phyloP scores from a whole-genome alignment of 2,888 invertebrate species.

The Bruchidius siliquastri region DNA sequence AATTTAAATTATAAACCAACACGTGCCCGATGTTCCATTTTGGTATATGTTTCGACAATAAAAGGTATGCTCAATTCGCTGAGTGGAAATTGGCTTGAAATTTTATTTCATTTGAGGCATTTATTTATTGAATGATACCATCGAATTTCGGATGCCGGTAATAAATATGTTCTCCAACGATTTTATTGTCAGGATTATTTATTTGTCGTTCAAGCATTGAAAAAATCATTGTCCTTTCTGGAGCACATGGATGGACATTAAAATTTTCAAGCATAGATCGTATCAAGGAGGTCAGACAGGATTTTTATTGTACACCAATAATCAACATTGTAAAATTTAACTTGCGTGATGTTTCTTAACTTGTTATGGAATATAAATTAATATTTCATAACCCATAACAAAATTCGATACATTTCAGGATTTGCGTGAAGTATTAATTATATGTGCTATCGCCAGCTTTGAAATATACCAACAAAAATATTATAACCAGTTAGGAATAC shows the following conservation, averaged over 20 bases:
- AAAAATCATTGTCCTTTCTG: background rate
- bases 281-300: too few species aligned
- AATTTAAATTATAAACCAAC: background rate
- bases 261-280: too few species aligned
- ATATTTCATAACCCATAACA: too few species aligned
- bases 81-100: background rate
- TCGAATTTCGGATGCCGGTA: background rate
- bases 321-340: too few species aligned
- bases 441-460: too few species aligned
- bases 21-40: background rate
- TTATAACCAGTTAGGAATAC: too few species aligned
- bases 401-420: too few species aligned
- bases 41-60: background rate
- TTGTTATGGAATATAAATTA: too few species aligned
- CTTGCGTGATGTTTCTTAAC: too few species aligned
- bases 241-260: background rate
- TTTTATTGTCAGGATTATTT: background rate
- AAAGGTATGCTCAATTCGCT: background rate
- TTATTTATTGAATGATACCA: background rate
- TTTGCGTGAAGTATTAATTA: too few species aligned
- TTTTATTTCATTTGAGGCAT: background rate
- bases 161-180: background rate
- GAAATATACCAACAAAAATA: too few species aligned
- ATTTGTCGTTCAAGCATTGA: background rate
- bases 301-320: too few species aligned